These are phyloP conservation scores for Agrotis segetum DNA, from an alignment of 2,888 invertebrate species.

Conservation along the genomic window DNA sequence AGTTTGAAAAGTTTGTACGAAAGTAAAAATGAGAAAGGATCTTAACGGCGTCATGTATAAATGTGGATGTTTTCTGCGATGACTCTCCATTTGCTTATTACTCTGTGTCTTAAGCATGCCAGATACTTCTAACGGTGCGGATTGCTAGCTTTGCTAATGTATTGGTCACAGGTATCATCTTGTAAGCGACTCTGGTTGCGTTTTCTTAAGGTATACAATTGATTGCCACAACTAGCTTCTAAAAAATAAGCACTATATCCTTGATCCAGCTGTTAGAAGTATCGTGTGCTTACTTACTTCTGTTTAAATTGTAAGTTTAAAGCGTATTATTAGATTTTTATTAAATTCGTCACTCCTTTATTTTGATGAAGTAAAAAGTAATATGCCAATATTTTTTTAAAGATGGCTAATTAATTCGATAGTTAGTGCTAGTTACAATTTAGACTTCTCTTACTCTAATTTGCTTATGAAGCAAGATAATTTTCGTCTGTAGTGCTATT, in stretches of 20 bases:
- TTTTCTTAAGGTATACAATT: background rate
- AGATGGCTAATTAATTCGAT: slow-evolving; percentile 50
- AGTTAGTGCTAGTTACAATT: slow-evolving; percentile 43
- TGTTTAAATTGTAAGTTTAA: slow-evolving; percentile 42
- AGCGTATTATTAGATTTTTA: slow-evolving; percentile 39
- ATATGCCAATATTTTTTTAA: slow-evolving; percentile 62
- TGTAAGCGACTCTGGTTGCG: background rate
- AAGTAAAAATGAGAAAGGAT: background rate
- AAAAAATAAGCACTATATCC: background rate
- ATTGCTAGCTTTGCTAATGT: background rate
- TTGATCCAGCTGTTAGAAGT: slow-evolving; percentile 17
- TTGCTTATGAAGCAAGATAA: slow-evolving; percentile 60
- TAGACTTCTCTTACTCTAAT: slow-evolving; percentile 30
- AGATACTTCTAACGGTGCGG: slow-evolving; percentile 23
- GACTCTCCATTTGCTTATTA: slow-evolving; percentile 34
- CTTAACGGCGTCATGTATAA: too few species aligned
- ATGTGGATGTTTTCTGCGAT: background rate
- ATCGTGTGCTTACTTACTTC: slow-evolving; percentile 23
- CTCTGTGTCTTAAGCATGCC: slow-evolving; percentile 12
- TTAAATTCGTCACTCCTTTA: slow-evolving; percentile 41
- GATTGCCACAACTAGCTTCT: background rate
- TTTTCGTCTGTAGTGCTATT: slow-evolving; percentile 9
- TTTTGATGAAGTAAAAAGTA: slow-evolving; percentile 47
- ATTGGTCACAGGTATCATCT: background rate
- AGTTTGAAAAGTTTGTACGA: background rate